phyloP scores from a whole-genome alignment of 2,888 invertebrate species.

The Onchidella celtica region DNA sequence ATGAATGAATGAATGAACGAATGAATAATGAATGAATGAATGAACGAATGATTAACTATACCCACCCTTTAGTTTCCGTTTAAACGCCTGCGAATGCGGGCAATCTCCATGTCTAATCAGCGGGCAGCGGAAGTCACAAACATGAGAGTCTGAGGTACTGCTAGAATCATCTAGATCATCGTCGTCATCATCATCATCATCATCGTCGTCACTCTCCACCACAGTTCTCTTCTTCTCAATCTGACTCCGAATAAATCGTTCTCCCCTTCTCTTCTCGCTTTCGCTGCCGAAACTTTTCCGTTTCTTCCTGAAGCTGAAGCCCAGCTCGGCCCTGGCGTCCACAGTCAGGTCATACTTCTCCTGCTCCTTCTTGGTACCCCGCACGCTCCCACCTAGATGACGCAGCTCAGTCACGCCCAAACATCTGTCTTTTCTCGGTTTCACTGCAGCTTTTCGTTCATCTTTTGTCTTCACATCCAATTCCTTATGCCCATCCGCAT shows the following conservation, averaged over 20 bases:
- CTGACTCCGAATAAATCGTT: slow-evolving; percentile 34
- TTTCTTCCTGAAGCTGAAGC: slow-evolving; percentile 8
- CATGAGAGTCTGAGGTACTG: slow-evolving; percentile 14
- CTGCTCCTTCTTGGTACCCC: background rate
- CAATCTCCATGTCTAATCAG: slow-evolving; percentile 45
- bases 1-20: too few relatives aligned
- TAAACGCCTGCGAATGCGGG: slow-evolving; percentile 21
- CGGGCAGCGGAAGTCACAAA: slow-evolving; percentile 47
- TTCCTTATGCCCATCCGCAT: background rate
- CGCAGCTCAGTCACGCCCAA: background rate
- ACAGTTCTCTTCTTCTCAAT: slow-evolving; percentile 24
- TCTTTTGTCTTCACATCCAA: background rate
- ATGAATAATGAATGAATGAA: background rate
- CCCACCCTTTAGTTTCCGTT: slow-evolving; percentile 22
- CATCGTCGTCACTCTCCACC: slow-evolving; percentile 17
- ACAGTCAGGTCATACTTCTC: slow-evolving; percentile 15
- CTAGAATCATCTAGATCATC: background rate
- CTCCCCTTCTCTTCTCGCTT: slow-evolving; percentile 38
- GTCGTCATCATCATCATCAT: too few relatives aligned
- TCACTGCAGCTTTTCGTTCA: background rate
- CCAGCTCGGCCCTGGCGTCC: background rate
- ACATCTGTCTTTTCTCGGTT: background rate
- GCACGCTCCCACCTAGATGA: background rate
- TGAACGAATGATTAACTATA: background rate
- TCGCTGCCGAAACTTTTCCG: slow-evolving; percentile 41